Conservation (phyloP, 2,113 vertebrate genomes). For the Nansenia antarctica region DNA sequence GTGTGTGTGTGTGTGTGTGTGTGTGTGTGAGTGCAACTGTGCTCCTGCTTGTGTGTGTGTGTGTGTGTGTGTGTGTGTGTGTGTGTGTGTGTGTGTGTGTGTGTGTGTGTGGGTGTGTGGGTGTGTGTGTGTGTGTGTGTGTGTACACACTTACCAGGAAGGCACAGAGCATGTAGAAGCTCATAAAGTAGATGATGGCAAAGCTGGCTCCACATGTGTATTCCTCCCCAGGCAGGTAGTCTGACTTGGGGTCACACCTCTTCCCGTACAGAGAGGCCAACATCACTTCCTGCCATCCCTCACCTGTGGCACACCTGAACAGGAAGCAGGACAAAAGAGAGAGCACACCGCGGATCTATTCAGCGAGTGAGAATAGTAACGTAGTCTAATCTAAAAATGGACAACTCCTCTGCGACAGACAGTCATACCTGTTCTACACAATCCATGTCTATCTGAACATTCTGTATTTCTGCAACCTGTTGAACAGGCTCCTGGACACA, state of each 20-base stretch:
- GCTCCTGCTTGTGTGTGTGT: background rate
- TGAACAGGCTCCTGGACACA: too few relatives aligned
- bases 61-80: background rate
- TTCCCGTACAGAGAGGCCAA: constrained; percentile 87
- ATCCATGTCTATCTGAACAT: too few relatives aligned
- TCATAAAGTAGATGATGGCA: constrained; percentile 93
- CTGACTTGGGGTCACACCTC: constrained; percentile 86
- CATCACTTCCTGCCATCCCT: constrained; percentile 93
- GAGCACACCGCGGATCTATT: too few relatives aligned
- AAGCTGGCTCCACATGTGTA: constrained; percentile 86
- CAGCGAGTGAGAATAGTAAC: too few relatives aligned
- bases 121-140: too few relatives aligned
- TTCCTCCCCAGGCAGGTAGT: constrained; percentile 85
- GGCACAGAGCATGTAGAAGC: constrained; percentile 96
- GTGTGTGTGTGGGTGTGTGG: too few relatives aligned
- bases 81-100: background rate
- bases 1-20: background rate
- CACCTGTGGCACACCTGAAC: constrained; percentile 86
- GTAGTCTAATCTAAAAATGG: too few relatives aligned
- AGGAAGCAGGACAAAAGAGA: background rate
- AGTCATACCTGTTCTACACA: too few relatives aligned
- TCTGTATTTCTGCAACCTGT: too few relatives aligned
- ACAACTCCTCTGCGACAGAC: too few relatives aligned
- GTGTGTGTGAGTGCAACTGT: background rate
- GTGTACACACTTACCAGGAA: constrained; percentile 82